These are phyloP conservation scores for Urocolius indicus DNA, from an alignment of 2,113 vertebrate genomes.

Conservation along the genomic window DNA sequence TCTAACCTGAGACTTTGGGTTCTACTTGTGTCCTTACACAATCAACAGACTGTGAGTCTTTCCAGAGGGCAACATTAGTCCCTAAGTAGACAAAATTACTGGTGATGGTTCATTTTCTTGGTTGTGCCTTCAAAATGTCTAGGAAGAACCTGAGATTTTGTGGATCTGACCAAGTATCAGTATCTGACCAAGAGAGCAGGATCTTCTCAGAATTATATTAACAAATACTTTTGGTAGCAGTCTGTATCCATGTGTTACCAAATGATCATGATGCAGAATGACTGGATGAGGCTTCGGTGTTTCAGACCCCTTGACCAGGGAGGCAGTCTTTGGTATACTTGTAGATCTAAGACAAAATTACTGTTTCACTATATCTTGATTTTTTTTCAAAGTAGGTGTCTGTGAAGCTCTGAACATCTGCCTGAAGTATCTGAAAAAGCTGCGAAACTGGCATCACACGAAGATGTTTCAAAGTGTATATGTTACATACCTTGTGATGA, in stretches of 20 bases:
- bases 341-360: background rate
- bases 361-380: background rate
- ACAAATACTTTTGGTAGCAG: background rate
- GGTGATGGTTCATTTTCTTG: background rate
- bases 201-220: background rate
- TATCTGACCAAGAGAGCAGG: background rate
- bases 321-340: background rate
- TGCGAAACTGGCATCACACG: background rate
- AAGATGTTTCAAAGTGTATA: background rate
- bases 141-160: background rate
- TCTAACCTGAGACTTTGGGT: background rate
- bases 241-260: background rate
- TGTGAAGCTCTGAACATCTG: background rate
- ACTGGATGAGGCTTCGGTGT: background rate
- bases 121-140: background rate
- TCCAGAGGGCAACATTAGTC: background rate
- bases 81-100: background rate
- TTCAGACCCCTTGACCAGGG: background rate
- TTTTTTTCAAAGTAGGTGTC: background rate
- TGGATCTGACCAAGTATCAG: background rate
- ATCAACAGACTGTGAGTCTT: background rate
- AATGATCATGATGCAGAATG: background rate
- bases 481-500: background rate
- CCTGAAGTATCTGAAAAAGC: background rate
- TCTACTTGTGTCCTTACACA: background rate